Evolutionary conservation across 2,113 vertebrate species (phyloP).

Genomic region (Cavia aperea): DNA sequence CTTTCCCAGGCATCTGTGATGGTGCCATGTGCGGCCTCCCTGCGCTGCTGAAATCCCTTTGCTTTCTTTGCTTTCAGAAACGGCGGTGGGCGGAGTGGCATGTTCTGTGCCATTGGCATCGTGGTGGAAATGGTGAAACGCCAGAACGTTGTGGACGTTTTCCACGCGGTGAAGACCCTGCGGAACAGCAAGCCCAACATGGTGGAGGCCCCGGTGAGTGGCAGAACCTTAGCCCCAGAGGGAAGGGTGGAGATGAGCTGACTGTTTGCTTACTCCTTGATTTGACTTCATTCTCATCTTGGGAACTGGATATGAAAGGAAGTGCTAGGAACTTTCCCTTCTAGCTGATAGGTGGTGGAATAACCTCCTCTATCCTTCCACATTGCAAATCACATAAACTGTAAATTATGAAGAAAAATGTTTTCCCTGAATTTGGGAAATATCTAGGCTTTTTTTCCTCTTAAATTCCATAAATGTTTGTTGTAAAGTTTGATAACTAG

Average conservation of each 20-base stretch:
- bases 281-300: background rate
- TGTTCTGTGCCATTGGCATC: constrained; percentile 96
- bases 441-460: background rate
- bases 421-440: constrained; percentile 10
- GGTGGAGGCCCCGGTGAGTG: constrained; percentile 95
- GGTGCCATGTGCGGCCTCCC: rapidly evolving
- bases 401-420: background rate
- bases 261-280: background rate
- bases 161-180: constrained; percentile 96
- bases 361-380: background rate
- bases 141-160: constrained; percentile 97
- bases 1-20: background rate
- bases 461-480: background rate
- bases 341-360: background rate
- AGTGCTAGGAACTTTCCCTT: background rate
- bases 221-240: background rate
- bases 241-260: background rate
- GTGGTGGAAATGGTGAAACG: constrained; percentile 99
- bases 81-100: constrained; percentile 93
- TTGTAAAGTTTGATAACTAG: background rate
- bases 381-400: background rate
- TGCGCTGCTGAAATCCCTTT: background rate
- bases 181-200: constrained; percentile 99
- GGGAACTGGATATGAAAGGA: background rate
- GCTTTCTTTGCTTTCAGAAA: constrained; percentile 78